Evolutionary conservation across 2,113 vertebrate species (phyloP).

Genomic region (cat (Felis catus)): DNA sequence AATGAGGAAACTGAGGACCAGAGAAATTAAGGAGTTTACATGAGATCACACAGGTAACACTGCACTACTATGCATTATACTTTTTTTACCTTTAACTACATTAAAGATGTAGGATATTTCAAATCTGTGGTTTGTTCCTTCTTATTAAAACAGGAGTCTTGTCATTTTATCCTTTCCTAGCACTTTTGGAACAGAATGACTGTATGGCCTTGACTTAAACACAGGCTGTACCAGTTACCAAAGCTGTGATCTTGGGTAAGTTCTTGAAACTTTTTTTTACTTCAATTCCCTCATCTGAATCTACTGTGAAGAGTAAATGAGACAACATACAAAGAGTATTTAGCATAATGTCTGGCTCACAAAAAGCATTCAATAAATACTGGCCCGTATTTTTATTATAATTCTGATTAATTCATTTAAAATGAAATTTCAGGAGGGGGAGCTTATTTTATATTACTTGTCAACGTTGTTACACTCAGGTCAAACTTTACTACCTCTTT

Average conservation of each 20-base stretch:
- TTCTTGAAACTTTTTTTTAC: not conserved
- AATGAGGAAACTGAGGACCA: accelerated
- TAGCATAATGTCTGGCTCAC: not conserved
- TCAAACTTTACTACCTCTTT: not conserved
- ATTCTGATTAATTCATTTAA: not conserved
- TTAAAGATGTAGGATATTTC: not conserved
- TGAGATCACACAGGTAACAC: not conserved
- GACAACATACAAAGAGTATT: not conserved
- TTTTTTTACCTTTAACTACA: not conserved
- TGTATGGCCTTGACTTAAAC: not conserved
- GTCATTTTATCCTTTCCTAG: not conserved
- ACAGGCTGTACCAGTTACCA: not conserved
- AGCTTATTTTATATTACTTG: not conserved
- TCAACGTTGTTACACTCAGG: not conserved
- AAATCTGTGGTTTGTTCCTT: not conserved
- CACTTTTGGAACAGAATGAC: not conserved
- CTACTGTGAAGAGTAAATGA: not conserved
- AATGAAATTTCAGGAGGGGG: not conserved
- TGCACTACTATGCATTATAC: not conserved
- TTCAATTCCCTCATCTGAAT: not conserved
- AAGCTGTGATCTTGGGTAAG: not conserved
- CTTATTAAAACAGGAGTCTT: not conserved
- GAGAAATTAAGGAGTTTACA: not conserved
- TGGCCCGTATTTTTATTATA: not conserved
- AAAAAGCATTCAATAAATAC: not conserved